phyloP scores from a whole-genome alignment of 2,113 vertebrate species.

The Seriola rivoliana region DNA sequence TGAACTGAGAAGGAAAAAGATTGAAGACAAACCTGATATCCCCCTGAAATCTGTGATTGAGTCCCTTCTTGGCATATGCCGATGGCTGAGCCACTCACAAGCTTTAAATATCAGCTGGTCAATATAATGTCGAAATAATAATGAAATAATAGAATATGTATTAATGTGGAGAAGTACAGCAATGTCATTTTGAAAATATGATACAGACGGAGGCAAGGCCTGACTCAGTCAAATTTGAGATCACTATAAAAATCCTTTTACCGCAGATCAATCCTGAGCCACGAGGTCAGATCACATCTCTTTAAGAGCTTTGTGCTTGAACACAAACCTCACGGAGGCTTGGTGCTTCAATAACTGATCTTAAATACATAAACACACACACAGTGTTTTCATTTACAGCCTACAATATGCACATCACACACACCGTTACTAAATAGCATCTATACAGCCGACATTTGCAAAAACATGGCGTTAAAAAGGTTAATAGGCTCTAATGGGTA shows the following conservation, averaged over 20 bases:
- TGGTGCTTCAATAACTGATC: background rate
- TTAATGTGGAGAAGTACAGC: constrained; percentile 45
- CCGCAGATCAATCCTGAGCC: constrained; percentile 68
- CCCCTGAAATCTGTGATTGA: constrained; percentile 62
- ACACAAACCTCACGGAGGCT: constrained; percentile 2
- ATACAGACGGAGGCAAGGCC: constrained; percentile 56
- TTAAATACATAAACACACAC: background rate
- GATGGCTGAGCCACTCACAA: constrained; percentile 43
- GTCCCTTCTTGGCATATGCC: constrained; percentile 31
- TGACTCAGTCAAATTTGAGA: constrained; percentile 75
- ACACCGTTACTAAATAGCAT: constrained; percentile 8
- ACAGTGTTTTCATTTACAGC: constrained; percentile 2
- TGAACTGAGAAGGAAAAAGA: constrained; percentile 40
- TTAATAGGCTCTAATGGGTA: constrained; percentile 41
- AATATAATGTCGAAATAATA: constrained; percentile 67
- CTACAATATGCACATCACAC: background rate
- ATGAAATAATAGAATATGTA: constrained; percentile 63
- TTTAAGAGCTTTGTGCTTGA: constrained; percentile 35
- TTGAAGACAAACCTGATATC: constrained; percentile 66
- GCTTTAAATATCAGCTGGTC: constrained; percentile 76
- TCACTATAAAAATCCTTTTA: constrained; percentile 71
- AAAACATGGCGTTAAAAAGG: constrained; percentile 20
- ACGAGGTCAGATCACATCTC: constrained; percentile 61
- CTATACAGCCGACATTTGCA: background rate
- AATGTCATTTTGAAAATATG: constrained; percentile 77